These are phyloP conservation scores for Habroteleia sp. DNA, from an alignment of 2,888 invertebrate genomes.

Conservation along the genomic window DNA sequence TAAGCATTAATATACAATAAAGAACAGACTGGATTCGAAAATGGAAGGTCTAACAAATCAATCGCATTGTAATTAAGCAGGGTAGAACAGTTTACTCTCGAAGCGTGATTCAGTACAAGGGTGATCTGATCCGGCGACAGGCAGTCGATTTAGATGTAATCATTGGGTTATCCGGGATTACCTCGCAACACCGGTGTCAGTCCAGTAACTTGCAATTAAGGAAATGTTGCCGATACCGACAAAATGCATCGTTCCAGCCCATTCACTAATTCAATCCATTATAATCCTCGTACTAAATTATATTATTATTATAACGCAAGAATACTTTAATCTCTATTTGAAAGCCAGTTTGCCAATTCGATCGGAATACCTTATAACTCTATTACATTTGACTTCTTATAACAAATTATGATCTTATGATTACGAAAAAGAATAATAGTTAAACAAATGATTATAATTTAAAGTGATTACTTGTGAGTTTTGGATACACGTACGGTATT, in stretches of 20 bases:
- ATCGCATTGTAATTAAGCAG: constrained; percentile 75
- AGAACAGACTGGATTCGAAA: constrained; percentile 28
- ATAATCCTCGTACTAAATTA: constrained; percentile 13
- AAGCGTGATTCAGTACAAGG: constrained; percentile 60
- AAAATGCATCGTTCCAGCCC: constrained; percentile 29
- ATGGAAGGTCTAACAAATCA: constrained; percentile 71
- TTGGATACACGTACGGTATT: too few relatives aligned
- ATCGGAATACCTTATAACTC: too few relatives aligned
- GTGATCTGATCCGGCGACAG: constrained; percentile 66
- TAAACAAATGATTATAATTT: too few relatives aligned
- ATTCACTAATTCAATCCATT: constrained; percentile 42
- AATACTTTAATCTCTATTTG: too few relatives aligned
- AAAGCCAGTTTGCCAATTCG: too few relatives aligned
- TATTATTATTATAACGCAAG: constrained; percentile 16
- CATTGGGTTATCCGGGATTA: constrained; percentile 69
- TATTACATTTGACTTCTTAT: too few relatives aligned
- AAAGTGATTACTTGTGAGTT: too few relatives aligned
- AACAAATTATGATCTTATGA: too few relatives aligned
- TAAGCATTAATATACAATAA: constrained; percentile 34
- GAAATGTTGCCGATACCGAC: constrained; percentile 58
- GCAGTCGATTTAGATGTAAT: constrained; percentile 69
- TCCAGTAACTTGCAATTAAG: constrained; percentile 65
- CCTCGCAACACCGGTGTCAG: constrained; percentile 58
- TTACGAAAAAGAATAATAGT: too few relatives aligned
- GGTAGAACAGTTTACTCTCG: constrained; percentile 57